These are phyloP conservation scores for Charina bottae DNA, from an alignment of 2,113 vertebrate genomes.

Conservation along the genomic window DNA sequence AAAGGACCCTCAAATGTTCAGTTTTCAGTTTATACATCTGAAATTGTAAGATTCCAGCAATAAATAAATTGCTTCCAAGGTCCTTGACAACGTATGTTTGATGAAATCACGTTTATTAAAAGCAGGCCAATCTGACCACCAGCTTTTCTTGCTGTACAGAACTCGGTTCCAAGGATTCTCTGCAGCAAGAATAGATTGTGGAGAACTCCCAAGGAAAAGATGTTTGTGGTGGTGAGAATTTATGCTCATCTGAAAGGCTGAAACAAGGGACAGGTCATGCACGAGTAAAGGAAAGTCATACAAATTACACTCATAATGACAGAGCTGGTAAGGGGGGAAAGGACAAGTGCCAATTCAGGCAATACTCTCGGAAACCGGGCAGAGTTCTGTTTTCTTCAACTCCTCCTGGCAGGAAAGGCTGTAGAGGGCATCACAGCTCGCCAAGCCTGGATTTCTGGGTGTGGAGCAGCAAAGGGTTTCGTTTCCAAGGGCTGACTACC, in stretches of 20 bases:
- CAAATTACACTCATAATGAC: conserved; percentile 7
- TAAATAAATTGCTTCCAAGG: too few species aligned
- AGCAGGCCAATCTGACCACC: neutral
- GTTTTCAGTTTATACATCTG: neutral
- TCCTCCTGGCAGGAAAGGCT: conserved; percentile 4
- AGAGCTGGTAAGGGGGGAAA: neutral
- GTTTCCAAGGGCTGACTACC: neutral
- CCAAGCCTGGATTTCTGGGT: neutral
- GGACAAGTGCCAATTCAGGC: conserved; percentile 3
- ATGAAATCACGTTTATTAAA: neutral
- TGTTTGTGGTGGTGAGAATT: neutral
- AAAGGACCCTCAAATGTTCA: neutral
- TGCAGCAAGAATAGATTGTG: neutral
- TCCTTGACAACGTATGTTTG: neutral
- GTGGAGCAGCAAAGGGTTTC: neutral
- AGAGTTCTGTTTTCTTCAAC: neutral
- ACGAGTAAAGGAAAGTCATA: conserved; percentile 1
- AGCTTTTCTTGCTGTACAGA: neutral
- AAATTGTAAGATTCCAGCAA: neutral
- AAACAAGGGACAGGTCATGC: neutral
- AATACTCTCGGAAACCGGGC: neutral
- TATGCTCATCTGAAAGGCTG: neutral
- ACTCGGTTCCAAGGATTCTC: neutral
- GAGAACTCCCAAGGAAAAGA: neutral
- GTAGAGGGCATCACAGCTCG: neutral